These are phyloP conservation scores for Sprattus sprattus DNA, from an alignment of 2,113 vertebrate species.

Conservation along the genomic window DNA sequence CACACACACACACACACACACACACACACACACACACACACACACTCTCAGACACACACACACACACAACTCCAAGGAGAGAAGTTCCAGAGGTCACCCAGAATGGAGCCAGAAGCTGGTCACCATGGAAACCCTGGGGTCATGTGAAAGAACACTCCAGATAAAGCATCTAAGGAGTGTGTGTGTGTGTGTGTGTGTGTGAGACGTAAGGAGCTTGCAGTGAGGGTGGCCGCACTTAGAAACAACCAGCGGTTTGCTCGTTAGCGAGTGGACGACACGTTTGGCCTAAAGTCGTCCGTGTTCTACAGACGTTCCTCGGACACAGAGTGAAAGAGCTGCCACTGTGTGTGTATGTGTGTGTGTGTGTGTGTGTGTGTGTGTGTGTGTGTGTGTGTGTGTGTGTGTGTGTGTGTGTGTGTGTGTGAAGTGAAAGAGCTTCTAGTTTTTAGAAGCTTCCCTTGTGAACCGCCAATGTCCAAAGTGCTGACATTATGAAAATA, in stretches of 20 bases:
- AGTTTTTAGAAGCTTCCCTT: background rate
- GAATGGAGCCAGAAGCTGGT: conserved; percentile 34
- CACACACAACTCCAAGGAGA: too few relatives aligned
- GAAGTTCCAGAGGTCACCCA: conserved; percentile 44
- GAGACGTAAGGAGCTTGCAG: background rate
- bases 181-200: too few relatives aligned
- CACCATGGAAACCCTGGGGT: conserved; percentile 15
- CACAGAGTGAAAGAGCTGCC: background rate
- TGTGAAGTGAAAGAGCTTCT: too few relatives aligned
- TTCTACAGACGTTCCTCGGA: too few relatives aligned
- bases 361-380: too few relatives aligned
- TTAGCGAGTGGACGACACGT: background rate
- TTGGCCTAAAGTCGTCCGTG: too few relatives aligned
- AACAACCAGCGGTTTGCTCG: background rate
- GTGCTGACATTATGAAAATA: background rate
- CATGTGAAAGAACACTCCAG: background rate
- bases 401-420: too few relatives aligned
- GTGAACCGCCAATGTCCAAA: background rate
- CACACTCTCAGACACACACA: conserved; percentile 45
- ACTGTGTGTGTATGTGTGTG: too few relatives aligned
- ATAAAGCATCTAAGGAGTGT: conserved; percentile 10
- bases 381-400: too few relatives aligned
- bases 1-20: background rate
- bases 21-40: too few relatives aligned
- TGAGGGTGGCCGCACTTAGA: background rate